Evolutionary conservation across 1,140 invertebrate genomes (phyloP).

Genomic region (Drosophila busckii): DNA sequence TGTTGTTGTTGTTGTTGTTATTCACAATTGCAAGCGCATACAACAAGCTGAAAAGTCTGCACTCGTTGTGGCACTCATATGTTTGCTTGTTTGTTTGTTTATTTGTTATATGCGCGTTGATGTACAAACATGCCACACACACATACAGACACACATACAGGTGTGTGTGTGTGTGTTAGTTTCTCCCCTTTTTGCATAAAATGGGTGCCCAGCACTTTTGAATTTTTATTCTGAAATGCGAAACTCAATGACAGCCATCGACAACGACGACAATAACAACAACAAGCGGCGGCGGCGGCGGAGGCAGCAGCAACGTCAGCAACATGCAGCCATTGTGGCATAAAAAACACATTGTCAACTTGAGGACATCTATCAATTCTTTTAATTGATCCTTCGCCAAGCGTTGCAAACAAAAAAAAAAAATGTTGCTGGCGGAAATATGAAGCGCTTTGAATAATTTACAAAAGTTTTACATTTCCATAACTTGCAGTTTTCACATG

Average conservation of each 20-base stretch:
- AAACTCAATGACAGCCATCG: conserved; percentile 57
- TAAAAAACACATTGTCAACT: conserved; percentile 60
- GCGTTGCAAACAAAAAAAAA: too few species aligned
- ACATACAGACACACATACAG: conserved; percentile 20
- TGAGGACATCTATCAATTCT: conserved; percentile 55
- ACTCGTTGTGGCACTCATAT: conserved; percentile 18
- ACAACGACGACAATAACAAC: conserved; percentile 28
- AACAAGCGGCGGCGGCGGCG: conserved; percentile 1
- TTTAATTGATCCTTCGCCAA: conserved; percentile 59
- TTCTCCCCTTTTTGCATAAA: conserved; percentile 18
- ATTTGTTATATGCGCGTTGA: conserved; percentile 54
- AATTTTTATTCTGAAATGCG: conserved; percentile 59
- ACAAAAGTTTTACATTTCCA: conserved; percentile 12
- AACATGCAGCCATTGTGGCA: conserved; percentile 47
- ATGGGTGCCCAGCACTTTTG: conserved; percentile 39
- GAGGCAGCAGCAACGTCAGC: conserved; percentile 17
- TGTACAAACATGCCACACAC: conserved; percentile 49
- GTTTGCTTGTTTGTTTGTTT: conserved; percentile 39
- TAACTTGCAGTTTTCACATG: too few species aligned
- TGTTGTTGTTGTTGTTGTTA: conserved; percentile 35
- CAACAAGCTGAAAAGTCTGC: conserved; percentile 49
- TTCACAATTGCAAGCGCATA: conserved; percentile 53
- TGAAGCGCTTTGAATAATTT: conserved; percentile 30
- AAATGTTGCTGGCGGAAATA: conserved; percentile 47
- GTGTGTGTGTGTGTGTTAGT: conserved; percentile 15